phyloP scores from a whole-genome alignment of 2,888 invertebrate species.

The Graphium colonna region DNA sequence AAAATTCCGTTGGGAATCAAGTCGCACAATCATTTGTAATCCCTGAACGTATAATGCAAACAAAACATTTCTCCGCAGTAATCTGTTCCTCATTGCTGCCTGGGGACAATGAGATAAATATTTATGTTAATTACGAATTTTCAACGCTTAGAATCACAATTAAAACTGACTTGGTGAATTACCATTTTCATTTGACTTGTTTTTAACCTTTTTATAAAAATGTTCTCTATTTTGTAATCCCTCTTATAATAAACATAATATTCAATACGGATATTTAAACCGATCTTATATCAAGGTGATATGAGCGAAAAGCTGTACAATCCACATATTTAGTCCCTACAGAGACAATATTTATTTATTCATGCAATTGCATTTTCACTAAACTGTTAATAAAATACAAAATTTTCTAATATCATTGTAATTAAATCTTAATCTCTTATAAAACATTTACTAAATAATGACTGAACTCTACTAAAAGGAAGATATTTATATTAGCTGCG shows the following conservation, averaged over 20 bases:
- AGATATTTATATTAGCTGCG: conserved; percentile 52
- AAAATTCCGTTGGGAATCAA: conserved; percentile 19
- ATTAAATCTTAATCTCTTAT: too few species aligned
- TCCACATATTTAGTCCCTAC: too few species aligned
- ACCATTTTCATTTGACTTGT: conserved; percentile 6
- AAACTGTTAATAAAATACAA: too few species aligned
- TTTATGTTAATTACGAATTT: conserved; percentile 15
- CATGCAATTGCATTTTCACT: too few species aligned
- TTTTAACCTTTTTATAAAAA: too few species aligned
- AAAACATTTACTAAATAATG: not conserved
- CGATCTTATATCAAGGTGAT: too few species aligned
- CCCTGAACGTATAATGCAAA: conserved; percentile 15
- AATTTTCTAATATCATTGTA: too few species aligned
- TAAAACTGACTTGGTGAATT: conserved; percentile 15
- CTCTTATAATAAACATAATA: too few species aligned
- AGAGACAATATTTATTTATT: too few species aligned
- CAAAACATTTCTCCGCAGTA: conserved; percentile 26
- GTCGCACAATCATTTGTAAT: conserved; percentile 20
- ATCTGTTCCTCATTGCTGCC: conserved; percentile 22
- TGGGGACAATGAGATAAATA: conserved; percentile 18
- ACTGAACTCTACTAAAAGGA: conserved; percentile 23
- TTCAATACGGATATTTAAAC: too few species aligned
- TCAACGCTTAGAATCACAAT: conserved; percentile 19
- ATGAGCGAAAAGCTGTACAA: too few species aligned
- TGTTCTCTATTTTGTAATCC: too few species aligned